Evolutionary conservation across 2,113 vertebrate species (phyloP), one percentile per base, ranked within the genome.

Genomic region (Hymenochirus boettgeri): DNA sequence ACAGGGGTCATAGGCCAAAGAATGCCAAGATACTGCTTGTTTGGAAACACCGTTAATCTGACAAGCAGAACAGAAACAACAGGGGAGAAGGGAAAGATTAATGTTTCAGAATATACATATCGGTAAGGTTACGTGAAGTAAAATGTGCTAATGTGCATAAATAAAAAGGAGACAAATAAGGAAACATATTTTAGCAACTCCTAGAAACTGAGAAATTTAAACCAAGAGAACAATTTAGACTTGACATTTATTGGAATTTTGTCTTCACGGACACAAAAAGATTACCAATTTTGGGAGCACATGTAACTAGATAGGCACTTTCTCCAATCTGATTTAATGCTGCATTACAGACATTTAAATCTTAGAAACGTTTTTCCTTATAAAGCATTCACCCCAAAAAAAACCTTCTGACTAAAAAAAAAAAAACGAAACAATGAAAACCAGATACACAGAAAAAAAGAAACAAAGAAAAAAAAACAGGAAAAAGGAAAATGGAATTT

Each of bases 21-120:
- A 74, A 98, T 99, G 96, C 96, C 96, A 26, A 91, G 96, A 29
- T 99, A 96, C 60, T 99, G 96, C 74, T 91, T 99, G 50, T 99
- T 99, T 74, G 96, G 96, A 74, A 99, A 99, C 70, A 99, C 96
- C 0, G 96, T 99, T 75, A 99, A 99, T 80, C 88, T 99, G 74
- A 99, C 96, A 13, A 99, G 96, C 81, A 91, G 96, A 66, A 99
- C 96, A 46, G 96, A 99, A 85, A 98, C 96, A 55, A 99, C 96
- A 1, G 96, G 96, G 54, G 94, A 95, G 73, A 98, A 94, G 46
- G 96, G 96, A 17, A 93, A 85, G 78, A 99, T 99, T 65, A 98
- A 99, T 18, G 87, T 99, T 21, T 98, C 96, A 1, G 95, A 99
- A 71, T 98, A 95, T 25, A 99, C 94, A 2, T 97, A 93, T 79